Evolutionary conservation across 2,888 invertebrate genomes (phyloP), one percentile per base, ranked within the genome.

Genomic region (Archips xylosteana): DNA sequence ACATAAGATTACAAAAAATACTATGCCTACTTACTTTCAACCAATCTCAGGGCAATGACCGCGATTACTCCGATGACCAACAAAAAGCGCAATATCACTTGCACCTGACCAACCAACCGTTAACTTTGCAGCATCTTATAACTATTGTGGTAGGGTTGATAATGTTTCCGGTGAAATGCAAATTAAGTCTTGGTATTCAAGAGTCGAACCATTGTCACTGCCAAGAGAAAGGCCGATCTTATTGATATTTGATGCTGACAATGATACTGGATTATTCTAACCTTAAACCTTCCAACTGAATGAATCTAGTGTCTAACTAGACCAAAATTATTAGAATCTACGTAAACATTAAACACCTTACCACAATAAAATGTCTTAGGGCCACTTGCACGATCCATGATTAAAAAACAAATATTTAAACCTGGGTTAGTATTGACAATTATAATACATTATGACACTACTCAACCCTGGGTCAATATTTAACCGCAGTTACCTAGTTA

Each of bases 181-280:
- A 70, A 70, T 69, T 51, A 32, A 49, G 32, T 23, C 39, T 70
- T 51, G 60, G 59, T 59, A 73, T 63, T 68, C 74, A 64, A 51
- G 32, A 34, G 34, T n/a, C 64, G 39, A 69, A 64, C 65, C 83
- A 83, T 79, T 83, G 81, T 79, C 83, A 83, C 71, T 83, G 79
- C 78, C 82, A 83, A 80, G 83, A 77, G 83, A 83, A 80, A 78
- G 83, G 81, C 61, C 63, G 49, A 62, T 64, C 69, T 64, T 49
- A 36, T 36, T 42, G 49, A 64, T 10, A 70, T 60, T 63, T 61
- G 32, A 51, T 36, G 47, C 49, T 42, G 47, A 54, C 54, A 59
- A 57, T 9, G 10, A 12, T 57, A 32, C 32, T 57, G 57, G 57
- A 32, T 23, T 2, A 23, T 54, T 9, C 54, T 9, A 23, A 54